Evolutionary conservation across 2,797 vertebrate species (phyloP).

Genomic region (Paguma larvata): DNA sequence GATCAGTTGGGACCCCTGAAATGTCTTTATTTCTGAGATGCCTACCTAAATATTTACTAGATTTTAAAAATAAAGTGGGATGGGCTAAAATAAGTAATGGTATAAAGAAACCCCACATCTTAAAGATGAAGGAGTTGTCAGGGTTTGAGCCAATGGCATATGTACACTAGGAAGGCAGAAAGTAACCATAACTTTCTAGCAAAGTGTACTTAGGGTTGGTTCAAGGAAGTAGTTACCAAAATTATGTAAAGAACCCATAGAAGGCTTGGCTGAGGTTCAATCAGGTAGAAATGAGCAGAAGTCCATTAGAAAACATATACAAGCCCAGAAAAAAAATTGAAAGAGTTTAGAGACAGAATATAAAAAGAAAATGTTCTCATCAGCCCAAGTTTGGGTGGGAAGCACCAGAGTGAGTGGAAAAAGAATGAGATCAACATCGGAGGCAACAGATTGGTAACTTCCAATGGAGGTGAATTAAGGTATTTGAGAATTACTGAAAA

Average conservation of each 20-base stretch:
- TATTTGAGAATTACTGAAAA: not conserved
- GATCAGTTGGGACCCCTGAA: not conserved
- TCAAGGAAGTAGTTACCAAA: not conserved
- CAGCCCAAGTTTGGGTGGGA: not conserved
- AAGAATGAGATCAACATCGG: not conserved
- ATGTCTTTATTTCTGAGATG: conserved; percentile 54
- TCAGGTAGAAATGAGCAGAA: not conserved
- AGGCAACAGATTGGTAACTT: not conserved
- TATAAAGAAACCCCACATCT: not conserved
- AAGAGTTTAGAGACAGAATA: not conserved
- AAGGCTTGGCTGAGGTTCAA: not conserved
- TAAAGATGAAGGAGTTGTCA: not conserved
- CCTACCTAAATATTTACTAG: not conserved
- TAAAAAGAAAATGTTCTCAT: not conserved
- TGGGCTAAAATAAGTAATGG: not conserved
- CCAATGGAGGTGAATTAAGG: not conserved
- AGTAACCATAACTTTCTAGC: not conserved
- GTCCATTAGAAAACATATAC: not conserved
- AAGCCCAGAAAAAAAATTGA: not conserved
- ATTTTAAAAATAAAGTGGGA: conserved; percentile 6
- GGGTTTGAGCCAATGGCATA: not conserved
- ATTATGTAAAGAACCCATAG: not conserved
- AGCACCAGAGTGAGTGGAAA: not conserved
- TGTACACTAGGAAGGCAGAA: not conserved
- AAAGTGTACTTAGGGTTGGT: not conserved